phyloP scores from a whole-genome alignment of 1,140 invertebrate genomes.

The Augochlora pura region DNA sequence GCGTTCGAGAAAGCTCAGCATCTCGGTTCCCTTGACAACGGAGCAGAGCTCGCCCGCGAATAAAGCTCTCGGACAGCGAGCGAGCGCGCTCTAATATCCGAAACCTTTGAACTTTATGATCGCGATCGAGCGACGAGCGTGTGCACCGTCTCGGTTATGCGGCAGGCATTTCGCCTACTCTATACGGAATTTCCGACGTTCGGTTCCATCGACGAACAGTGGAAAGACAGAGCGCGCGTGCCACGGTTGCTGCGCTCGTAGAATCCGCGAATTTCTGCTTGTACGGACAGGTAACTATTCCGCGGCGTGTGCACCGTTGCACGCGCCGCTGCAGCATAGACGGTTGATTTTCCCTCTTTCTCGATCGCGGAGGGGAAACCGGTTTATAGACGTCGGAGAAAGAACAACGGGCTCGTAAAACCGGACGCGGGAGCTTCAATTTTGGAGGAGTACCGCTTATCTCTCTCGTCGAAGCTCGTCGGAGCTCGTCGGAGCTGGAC shows the following conservation, averaged over 20 bases:
- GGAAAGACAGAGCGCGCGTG: neutral
- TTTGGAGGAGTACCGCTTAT: constrained; percentile 38
- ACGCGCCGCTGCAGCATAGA: no score
- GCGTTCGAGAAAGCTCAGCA: no score
- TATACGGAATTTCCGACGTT: neutral
- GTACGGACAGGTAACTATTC: constrained; percentile 12
- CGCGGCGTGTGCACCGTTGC: neutral
- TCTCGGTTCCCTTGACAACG: no score
- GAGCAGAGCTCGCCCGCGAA: no score
- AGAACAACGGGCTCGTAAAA: constrained; percentile 42
- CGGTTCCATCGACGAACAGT: no score
- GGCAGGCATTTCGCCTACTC: neutral
- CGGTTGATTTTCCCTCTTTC: constrained; percentile 14
- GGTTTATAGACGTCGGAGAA: constrained; percentile 41
- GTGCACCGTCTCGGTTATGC: neutral
- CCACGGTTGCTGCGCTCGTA: neutral
- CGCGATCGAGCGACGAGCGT: neutral
- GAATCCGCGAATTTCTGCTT: constrained; percentile 15
- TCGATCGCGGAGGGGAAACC: constrained; percentile 26
- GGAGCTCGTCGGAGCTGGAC: neutral
- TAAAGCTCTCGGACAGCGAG: no score
- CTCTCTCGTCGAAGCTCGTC: constrained; percentile 5
- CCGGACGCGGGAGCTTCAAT: constrained; percentile 43
- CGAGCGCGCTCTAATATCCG: neutral
- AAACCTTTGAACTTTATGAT: constrained; percentile 1